phyloP scores from a whole-genome alignment of 2,113 vertebrate genomes.

The Litocranius walleri region DNA sequence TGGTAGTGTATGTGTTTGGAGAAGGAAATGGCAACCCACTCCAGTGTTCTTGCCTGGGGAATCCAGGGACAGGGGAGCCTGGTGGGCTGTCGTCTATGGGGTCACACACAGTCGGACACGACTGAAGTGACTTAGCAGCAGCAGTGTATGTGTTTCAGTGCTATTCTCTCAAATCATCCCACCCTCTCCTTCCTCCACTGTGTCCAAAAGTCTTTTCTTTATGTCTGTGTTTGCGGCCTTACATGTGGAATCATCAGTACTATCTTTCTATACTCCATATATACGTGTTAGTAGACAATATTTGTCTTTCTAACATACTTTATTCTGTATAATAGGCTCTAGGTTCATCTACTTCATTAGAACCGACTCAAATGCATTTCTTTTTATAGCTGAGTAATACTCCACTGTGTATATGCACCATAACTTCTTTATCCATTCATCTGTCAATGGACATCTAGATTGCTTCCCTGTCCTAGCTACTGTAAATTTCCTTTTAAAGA shows the following conservation, averaged over 20 bases:
- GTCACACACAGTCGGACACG: too few species aligned
- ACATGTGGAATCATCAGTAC: background rate
- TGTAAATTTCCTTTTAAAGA: background rate
- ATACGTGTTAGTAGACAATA: background rate
- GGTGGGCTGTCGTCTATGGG: too few species aligned
- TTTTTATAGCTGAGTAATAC: background rate
- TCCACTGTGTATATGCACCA: background rate
- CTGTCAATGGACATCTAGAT: background rate
- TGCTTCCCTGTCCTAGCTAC: background rate
- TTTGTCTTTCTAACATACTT: background rate
- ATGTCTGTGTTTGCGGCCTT: background rate
- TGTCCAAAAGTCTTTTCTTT: background rate
- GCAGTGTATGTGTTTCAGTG: background rate
- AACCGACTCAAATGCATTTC: background rate
- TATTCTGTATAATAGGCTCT: background rate
- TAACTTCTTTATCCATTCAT: background rate
- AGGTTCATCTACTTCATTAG: background rate
- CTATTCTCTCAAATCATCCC: background rate
- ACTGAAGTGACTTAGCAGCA: too few species aligned
- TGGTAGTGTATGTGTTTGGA: background rate
- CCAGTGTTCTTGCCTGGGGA: too few species aligned
- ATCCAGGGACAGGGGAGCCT: too few species aligned
- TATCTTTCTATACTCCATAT: background rate
- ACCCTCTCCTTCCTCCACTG: background rate
- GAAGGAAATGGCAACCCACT: too few species aligned